Conservation (phyloP, 2,888 invertebrate genomes). For the Tetranychus piercei region DNA sequence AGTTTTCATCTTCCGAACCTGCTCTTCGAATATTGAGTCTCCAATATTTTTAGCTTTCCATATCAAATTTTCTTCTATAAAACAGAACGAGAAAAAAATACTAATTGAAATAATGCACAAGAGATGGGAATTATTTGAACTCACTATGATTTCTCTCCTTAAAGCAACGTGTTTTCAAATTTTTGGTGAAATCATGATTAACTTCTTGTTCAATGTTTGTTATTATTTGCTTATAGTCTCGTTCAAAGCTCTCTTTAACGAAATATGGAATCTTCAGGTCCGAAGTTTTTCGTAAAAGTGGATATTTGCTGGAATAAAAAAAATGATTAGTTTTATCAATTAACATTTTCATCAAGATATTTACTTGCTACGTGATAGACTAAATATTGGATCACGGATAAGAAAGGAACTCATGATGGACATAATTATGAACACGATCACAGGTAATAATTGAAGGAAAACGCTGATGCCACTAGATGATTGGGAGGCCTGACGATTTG, state of each 20-base stretch:
- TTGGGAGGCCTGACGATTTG: constrained; percentile 21
- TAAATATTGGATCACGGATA: constrained; percentile 84
- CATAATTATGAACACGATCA: constrained; percentile 71
- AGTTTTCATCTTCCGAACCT: constrained; percentile 26
- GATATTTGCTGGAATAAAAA: constrained; percentile 31
- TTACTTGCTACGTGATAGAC: constrained; percentile 56
- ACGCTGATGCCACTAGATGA: constrained; percentile 32
- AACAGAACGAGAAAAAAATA: neutral
- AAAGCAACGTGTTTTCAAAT: constrained; percentile 71
- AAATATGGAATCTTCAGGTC: constrained; percentile 74
- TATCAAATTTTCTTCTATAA: constrained; percentile 25
- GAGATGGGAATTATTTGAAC: constrained; percentile 38
- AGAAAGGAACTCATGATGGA: constrained; percentile 91
- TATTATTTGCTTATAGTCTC: constrained; percentile 78
- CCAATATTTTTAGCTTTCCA: constrained; percentile 26
- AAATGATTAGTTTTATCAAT: neutral
- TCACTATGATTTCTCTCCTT: constrained; percentile 56
- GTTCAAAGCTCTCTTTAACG: constrained; percentile 84
- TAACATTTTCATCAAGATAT: constrained; percentile 28
- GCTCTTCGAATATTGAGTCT: constrained; percentile 25
- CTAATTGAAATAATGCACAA: neutral
- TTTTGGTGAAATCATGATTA: constrained; percentile 80
- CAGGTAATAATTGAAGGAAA: constrained; percentile 74
- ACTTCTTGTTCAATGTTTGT: constrained; percentile 75
- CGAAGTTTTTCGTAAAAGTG: constrained; percentile 34